Base-by-base conservation (phyloP, 2,888 invertebrate species). In the Drosophila helvetica region DNA sequence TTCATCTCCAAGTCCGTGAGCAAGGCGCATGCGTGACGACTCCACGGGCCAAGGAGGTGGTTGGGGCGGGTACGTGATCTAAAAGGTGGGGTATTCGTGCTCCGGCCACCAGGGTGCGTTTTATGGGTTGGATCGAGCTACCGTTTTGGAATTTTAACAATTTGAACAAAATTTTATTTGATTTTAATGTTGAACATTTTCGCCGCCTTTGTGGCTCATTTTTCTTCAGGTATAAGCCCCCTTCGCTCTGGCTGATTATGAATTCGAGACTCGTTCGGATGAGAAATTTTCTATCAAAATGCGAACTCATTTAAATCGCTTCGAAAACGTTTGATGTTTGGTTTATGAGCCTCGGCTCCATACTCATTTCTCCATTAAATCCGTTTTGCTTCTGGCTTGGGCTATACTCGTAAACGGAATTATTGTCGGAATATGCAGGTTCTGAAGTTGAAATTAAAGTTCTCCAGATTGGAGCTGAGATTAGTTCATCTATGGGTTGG, bases 301-400 rank as follows among this genome's bases (percentile, higher is more conserved):
- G 71, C 75, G 86, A 83, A 83, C 86, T 78, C 84, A 78, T 88
- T 88, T 88, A 80, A 88, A 84, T 80, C 70, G 78, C 72, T 65
- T 68, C 50, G 48, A 74, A 70, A 75, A 72, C 74, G 73, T 86
- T 86, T 78, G 69, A 83, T 74, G 86, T 86, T 75, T 86, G 83
- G 78, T 82, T 83, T 83, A 82, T 87, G 80, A 74, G 75, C 78
- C 76, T 66, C 57, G 45, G 18, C 38, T 30, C 22, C 55, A 48
- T 55, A 59, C 63, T 54, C 62, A 63, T 75, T 79, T 79, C 71
- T 56, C 57, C 33, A 33, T 45, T 47, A 51, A 56, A 53, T 71
- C 15, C n/a, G 33, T 54, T 48, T 17, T 50, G 38, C 50, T 38
- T 27, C 17, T 27, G 42, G 3, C 18, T 38, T 18, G 18, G 56